Base-by-base conservation (phyloP, 1,140 invertebrate genomes). In the Ooceraea biroi region DNA sequence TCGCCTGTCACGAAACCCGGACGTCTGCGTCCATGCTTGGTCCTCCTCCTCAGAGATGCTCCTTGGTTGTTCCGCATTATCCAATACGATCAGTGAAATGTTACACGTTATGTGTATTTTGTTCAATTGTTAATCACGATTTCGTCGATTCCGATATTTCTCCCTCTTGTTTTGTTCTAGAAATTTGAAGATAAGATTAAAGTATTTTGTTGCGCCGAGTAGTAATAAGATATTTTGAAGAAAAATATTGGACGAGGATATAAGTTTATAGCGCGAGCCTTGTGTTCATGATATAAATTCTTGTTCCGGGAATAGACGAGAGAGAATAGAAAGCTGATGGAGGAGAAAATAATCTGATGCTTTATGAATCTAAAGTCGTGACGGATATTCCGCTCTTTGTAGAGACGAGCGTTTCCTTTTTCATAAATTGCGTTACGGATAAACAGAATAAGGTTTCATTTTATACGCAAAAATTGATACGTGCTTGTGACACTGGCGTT, bases 1-100 rank as follows among this genome's bases (percentile, higher is more conserved):
- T 97, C 95, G 96, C 95, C 95, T 96, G 95, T 96, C 96, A 92
- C 96, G 97, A 97, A 97, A 97, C 97, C 97, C 96, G 97, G 92
- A 94, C 94, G 94, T 94, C 92, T 94, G 90, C 91, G 89, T 92
- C 94, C 93, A 93, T 91, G 73, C 80, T 87, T 73, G 65, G 12
- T 36, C 14, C 46, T 71, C 19, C 17, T 50, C 36, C 68, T 61
- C 73, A 52, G n/a, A 30, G 48, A 1, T 74, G 8, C 69, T 41
- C 22, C 19, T 36, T 50, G 44, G 22, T 27, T 5, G 36, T 36
- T 7, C 7, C 36, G 36, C 36, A 36, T 19, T 8, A 22, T 44
- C 3, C 52, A 25, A 61, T 22, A 48, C 1, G 17, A 41, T 7
- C 7, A 25, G 11, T 14, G 25, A 25, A n/a, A 68, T n/a, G 22